Percentiles rank a stretch among this genome's conserved stretches.
These are phyloP conservation scores for Matsumurasca onukii DNA, from an alignment of 1,140 invertebrate genomes.

Conservation along the genomic window DNA sequence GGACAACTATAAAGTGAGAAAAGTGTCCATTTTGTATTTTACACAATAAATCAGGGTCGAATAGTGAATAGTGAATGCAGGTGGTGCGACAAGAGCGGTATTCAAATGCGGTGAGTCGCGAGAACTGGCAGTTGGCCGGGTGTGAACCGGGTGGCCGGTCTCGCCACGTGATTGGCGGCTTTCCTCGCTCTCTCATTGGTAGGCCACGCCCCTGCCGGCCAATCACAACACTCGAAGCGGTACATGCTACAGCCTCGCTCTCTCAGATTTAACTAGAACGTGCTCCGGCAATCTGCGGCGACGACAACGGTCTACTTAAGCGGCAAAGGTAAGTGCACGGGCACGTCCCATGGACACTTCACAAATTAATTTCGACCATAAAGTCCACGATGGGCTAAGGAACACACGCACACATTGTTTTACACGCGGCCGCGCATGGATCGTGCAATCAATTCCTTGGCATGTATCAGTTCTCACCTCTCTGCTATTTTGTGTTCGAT, in stretches of 20 bases:
- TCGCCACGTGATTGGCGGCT: slow-evolving; percentile 14
- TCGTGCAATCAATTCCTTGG: slow-evolving; percentile 9
- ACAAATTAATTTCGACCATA: slow-evolving; percentile 29
- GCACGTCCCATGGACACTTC: slow-evolving; percentile 27
- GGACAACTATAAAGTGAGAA: slow-evolving; percentile 7
- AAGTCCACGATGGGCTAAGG: slow-evolving; percentile 24
- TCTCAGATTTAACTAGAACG: slow-evolving; percentile 28
- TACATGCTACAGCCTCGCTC: slow-evolving; percentile 17
- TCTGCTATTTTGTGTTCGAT: too few species aligned
- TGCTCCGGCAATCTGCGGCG: slow-evolving; percentile 10
- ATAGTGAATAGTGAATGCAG: background rate
- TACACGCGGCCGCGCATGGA: background rate
- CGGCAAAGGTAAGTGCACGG: slow-evolving; percentile 27
- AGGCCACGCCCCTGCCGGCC: background rate
- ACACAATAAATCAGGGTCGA: slow-evolving; percentile 17
- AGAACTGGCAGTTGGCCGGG: background rate
- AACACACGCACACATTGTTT: slow-evolving; percentile 25
- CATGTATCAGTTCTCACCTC: too few species aligned
- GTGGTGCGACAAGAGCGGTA: slow-evolving; percentile 2
- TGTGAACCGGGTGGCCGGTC: background rate
- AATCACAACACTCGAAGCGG: background rate
- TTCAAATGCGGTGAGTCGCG: slow-evolving; percentile 15
- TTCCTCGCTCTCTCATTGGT: slow-evolving; percentile 8
- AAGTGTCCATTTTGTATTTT: slow-evolving; percentile 22
- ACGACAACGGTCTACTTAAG: slow-evolving; percentile 21